Evolutionary conservation across 2,113 vertebrate genomes (phyloP).

Genomic region (Ictalurus furcatus): DNA sequence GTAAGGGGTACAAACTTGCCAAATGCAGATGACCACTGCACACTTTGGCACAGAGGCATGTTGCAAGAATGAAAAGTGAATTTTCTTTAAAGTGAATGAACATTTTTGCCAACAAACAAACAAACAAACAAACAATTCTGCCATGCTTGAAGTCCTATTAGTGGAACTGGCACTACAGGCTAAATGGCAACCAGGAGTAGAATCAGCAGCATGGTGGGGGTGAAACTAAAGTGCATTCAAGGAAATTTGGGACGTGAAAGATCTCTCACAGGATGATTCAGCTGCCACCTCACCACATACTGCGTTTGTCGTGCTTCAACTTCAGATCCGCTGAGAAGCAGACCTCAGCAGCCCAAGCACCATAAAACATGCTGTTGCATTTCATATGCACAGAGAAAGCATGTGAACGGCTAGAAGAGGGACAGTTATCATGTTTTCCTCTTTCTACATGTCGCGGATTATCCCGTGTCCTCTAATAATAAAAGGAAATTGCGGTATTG

Average conservation of each 20-base stretch:
- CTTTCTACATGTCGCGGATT: background rate
- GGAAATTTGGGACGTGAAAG: slow-evolving; percentile 91
- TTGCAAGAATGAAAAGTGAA: background rate
- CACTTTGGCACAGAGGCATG: slow-evolving; percentile 70
- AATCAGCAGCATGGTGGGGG: slow-evolving; percentile 87
- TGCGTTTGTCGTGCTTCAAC: slow-evolving; percentile 82
- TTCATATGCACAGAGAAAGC: slow-evolving; percentile 57
- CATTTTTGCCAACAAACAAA: slow-evolving; percentile 50
- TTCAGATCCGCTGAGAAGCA: slow-evolving; percentile 82
- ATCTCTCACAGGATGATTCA: slow-evolving; percentile 75
- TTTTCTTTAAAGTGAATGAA: slow-evolving; percentile 60
- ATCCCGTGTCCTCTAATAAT: background rate
- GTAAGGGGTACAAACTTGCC: slow-evolving; percentile 79
- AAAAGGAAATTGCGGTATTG: background rate
- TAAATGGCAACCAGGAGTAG: slow-evolving; percentile 95
- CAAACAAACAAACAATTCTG: slow-evolving; percentile 71
- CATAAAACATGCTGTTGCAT: slow-evolving; percentile 83
- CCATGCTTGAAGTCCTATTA: slow-evolving; percentile 88
- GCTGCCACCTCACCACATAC: slow-evolving; percentile 74
- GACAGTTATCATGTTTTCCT: background rate
- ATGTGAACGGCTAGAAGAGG: background rate
- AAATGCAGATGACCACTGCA: slow-evolving; percentile 81
- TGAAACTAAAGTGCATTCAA: slow-evolving; percentile 84
- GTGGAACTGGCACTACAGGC: slow-evolving; percentile 88
- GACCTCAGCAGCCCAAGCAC: slow-evolving; percentile 85